A percentile compares a stretch with the other conserved stretches of the same genome.
These are phyloP conservation scores for Didymodactylos carnosus DNA, from an alignment of 2,888 invertebrate species.

Conservation along the genomic window DNA sequence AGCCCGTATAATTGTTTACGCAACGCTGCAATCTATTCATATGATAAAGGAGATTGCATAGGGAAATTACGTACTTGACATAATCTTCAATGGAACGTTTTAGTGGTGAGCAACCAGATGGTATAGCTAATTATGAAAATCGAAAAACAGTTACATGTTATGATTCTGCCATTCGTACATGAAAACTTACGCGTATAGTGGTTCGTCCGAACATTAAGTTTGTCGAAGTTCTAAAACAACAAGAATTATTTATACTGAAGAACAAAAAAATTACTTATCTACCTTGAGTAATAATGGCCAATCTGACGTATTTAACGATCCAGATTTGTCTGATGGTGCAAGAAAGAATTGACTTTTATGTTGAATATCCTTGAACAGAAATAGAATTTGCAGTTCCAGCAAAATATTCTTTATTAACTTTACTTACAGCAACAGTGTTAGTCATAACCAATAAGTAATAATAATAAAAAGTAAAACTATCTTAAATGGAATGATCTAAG, in stretches of 20 bases:
- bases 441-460: too few species aligned
- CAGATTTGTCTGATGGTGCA: conserved; percentile 2
- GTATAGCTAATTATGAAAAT: conserved; percentile 41
- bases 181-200: conserved; percentile 64
- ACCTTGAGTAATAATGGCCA: conserved; percentile 12
- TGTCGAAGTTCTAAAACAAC: conserved; percentile 62
- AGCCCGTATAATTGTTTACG: too few species aligned
- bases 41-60: too few species aligned
- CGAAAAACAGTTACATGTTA: neutral
- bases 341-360: conserved; percentile 2
- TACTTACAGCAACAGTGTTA: too few species aligned
- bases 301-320: conserved; percentile 6
- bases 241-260: too few species aligned
- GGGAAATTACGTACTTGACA: too few species aligned
- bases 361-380: neutral
- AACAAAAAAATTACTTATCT: too few species aligned
- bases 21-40: too few species aligned
- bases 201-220: conserved; percentile 71
- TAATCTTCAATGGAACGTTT: conserved; percentile 69
- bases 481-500: too few species aligned
- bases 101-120: conserved; percentile 74
- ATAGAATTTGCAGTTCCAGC: too few species aligned
- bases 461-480: too few species aligned
- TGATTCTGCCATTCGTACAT: neutral
- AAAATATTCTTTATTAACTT: too few species aligned